Evolutionary conservation across 2,888 invertebrate genomes (phyloP), one percentile per base, ranked within the genome.

Genomic region (Gymnocheta viridis): DNA sequence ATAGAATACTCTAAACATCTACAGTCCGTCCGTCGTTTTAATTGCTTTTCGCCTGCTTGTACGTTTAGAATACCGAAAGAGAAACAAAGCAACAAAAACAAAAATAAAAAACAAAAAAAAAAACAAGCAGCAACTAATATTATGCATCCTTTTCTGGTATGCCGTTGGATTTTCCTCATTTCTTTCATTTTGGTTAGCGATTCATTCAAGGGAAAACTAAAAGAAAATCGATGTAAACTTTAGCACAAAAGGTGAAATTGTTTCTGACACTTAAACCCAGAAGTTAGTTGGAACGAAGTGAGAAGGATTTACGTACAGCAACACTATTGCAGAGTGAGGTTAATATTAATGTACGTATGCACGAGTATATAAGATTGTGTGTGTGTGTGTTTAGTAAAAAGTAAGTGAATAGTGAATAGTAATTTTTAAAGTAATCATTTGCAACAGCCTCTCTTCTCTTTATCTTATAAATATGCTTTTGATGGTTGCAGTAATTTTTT

Each of bases 211-310:
- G 56, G 54, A 67, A 77, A 76, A 80, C 77, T 79, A 56, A 77
- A 70, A 66, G 70, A 80, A 76, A 84, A 84, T 81, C 84, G 80
- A 81, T 84, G 77, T 84, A 84, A 84, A 84, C 84, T 84, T 84
- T 84, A 84, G 77, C 84, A 84, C 73, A 84, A 81, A 78, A 84
- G 84, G 84, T 84, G 84, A 84, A 84, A 84, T 78, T 84, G 84
- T 70, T 81, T 81, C 81, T 84, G 84, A 84, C 84, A 84, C 77
- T 78, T 81, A 56, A 81, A 73, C 73, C 84, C 73, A 41, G 47
- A 19, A 73, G 77, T 62, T 29, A 56, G 74, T 41, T 17, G 29
- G 32, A 73, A 67, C 38, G 72, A 47, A 73, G 67, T 56, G 51
- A 35, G 64, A 35, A 32, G 32, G 35, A 27, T 24, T 54, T 64